A percentile compares a stretch with the other conserved stretches of the same genome.
phyloP scores from a whole-genome alignment of 2,888 invertebrate species.

The Sthenelais limicola region DNA sequence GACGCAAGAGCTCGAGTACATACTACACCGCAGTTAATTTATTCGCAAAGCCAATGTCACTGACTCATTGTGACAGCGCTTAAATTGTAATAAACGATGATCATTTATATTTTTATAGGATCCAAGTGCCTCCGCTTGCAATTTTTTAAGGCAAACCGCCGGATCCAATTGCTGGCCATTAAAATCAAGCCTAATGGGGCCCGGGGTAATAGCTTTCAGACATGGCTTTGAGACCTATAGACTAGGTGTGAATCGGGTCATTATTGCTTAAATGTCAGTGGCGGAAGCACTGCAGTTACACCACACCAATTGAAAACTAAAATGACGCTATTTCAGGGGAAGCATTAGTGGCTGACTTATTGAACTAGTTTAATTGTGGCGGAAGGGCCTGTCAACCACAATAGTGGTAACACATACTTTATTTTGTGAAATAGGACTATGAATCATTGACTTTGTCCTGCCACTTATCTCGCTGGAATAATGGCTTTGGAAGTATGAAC shows the following conservation, averaged over 20 bases:
- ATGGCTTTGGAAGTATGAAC: too few relatives aligned
- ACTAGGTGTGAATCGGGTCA: slow-evolving; percentile 33
- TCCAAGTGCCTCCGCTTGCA: too few relatives aligned
- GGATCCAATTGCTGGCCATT: slow-evolving; percentile 27
- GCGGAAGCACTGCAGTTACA: slow-evolving; percentile 29
- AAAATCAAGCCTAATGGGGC: slow-evolving; percentile 25
- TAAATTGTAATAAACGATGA: slow-evolving; percentile 21
- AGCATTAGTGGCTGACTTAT: slow-evolving; percentile 29
- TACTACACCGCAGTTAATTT: not conserved
- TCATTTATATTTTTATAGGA: slow-evolving; percentile 15
- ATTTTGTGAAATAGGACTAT: not conserved
- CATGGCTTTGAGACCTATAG: not conserved
- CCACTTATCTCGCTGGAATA: too few relatives aligned
- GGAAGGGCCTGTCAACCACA: slow-evolving; percentile 26
- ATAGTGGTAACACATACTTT: slow-evolving; percentile 13
- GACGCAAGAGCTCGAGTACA: too few relatives aligned
- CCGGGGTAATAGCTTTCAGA: slow-evolving; percentile 16
- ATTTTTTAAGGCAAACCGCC: too few relatives aligned
- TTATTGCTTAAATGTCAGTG: slow-evolving; percentile 9
- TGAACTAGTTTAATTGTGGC: slow-evolving; percentile 23
- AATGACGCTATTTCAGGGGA: slow-evolving; percentile 23
- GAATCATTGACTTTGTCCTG: too few relatives aligned
- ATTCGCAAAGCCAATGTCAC: too few relatives aligned
- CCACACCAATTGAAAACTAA: slow-evolving; percentile 26
- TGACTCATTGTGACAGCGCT: too few relatives aligned